Evolutionary conservation across 2,113 vertebrate genomes (phyloP).

Genomic region (Larimichthys polyactis): DNA sequence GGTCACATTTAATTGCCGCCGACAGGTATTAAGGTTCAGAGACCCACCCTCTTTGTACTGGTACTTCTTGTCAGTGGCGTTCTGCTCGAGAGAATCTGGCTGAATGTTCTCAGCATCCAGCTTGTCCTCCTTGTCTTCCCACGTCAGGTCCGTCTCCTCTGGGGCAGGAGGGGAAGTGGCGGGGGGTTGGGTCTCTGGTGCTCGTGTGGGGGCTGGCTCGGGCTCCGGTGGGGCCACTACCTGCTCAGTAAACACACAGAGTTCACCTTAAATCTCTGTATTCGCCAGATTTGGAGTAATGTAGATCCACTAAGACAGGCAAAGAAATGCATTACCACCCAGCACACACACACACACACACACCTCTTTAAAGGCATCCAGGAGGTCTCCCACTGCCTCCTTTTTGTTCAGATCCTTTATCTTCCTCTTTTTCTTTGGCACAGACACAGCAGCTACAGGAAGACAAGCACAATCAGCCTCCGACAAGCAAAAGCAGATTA

Average conservation of each 20-base stretch:
- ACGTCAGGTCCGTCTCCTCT: slow-evolving; percentile 91
- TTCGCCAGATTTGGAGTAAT: background rate
- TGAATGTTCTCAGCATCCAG: slow-evolving; percentile 92
- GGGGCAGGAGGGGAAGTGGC: slow-evolving; percentile 73
- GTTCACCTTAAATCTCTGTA: background rate
- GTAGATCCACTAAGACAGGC: background rate
- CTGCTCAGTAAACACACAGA: slow-evolving; percentile 41
- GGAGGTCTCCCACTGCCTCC: slow-evolving; percentile 92
- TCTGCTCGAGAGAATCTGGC: slow-evolving; percentile 65
- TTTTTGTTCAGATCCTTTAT: slow-evolving; percentile 98
- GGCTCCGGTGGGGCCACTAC: slow-evolving; percentile 69
- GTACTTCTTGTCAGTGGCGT: slow-evolving; percentile 89
- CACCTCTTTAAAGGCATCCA: slow-evolving; percentile 99
- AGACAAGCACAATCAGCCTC: slow-evolving; percentile 1
- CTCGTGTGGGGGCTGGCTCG: slow-evolving; percentile 46
- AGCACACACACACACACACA: background rate
- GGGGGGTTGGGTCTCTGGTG: slow-evolving; percentile 71
- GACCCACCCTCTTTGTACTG: slow-evolving; percentile 94
- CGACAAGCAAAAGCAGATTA: background rate
- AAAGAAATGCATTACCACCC: background rate
- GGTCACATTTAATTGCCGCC: background rate
- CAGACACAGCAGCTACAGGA: slow-evolving; percentile 88
- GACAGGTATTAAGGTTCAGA: slow-evolving; percentile 24
- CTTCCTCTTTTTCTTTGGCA: slow-evolving; percentile 98
- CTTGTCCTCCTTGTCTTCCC: slow-evolving; percentile 98